phyloP scores from a whole-genome alignment of 2,113 vertebrate species.

The Athene noctua region DNA sequence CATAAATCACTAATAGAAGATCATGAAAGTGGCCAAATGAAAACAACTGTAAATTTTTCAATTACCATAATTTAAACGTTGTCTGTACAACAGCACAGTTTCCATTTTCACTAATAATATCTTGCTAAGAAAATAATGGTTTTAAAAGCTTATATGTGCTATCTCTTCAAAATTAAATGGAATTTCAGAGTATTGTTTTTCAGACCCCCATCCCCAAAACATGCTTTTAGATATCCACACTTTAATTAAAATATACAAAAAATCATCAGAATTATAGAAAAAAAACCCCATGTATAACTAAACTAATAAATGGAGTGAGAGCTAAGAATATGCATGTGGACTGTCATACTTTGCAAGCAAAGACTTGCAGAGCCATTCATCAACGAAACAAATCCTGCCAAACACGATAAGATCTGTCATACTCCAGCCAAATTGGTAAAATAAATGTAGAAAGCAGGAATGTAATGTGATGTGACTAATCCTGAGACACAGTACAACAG shows the following conservation, averaged over 20 bases:
- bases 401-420: constrained; percentile 52
- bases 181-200: not conserved
- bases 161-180: not conserved
- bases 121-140: not conserved
- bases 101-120: not conserved
- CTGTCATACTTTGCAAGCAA: constrained; percentile 58
- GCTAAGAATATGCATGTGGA: constrained; percentile 45
- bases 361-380: constrained; percentile 50
- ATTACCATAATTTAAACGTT: not conserved
- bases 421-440: constrained; percentile 58
- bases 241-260: constrained; percentile 21
- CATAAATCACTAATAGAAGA: not conserved
- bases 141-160: not conserved
- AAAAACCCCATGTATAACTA: not conserved
- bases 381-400: constrained; percentile 63
- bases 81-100: not conserved
- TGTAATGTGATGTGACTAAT: constrained; percentile 51
- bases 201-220: not conserved
- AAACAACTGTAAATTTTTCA: not conserved
- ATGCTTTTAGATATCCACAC: not conserved
- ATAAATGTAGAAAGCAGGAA: constrained; percentile 51
- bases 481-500: not conserved
- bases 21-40: not conserved
- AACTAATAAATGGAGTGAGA: constrained; percentile 49
- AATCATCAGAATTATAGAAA: not conserved